Base-by-base conservation (phyloP, 1,140 invertebrate species). In the Brachionus paranguensis region DNA sequence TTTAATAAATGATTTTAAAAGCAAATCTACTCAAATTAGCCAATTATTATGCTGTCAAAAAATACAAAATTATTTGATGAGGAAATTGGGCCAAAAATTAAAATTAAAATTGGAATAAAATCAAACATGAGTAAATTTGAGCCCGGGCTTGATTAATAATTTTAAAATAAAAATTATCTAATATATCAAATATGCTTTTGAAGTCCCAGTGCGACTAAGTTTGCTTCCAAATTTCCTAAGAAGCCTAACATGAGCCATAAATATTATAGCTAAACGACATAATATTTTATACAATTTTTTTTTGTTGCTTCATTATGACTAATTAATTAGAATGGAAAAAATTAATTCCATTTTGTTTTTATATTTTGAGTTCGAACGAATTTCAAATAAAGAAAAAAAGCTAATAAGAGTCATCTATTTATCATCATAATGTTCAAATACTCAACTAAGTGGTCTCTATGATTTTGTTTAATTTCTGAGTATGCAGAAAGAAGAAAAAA, bases 341-440 rank as follows among this genome's bases (percentile, higher is more conserved):
- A 68, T 33, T 68, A 68, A 68, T 68, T 14, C 12, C 27, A 68
- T 33, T 68, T 68, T 68, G 27, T 68, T 68, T 68, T 68, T 68
- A 33, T 37, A n/a, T 68, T 33, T 68, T 68, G 65, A 68, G 33
- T 60, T 17, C 4, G 7, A 53, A 53, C 47, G n/a, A 53, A 53
- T 53, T 60, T 60, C 17, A 60, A 60, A 60, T 60, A 60, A 60
- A 60, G 53, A 60, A 20, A 60, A 47, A 20, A 60, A 60, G 53
- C 53, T 33, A 68, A 68, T 68, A 41, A 68, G 65, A 68, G 65
- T 68, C 65, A 68, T 68, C 65, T 33, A 68, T 68, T 68, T 68
- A 68, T 68, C 65, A 68, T 68, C 65, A 68, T 68, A 41, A 33
- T 68, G 33, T 68, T 60, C 53, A 41, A 6, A 41, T 68, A 68